These are phyloP conservation scores for Trematocara macrostoma DNA, from an alignment of 2,113 vertebrate species.

Conservation along the genomic window DNA sequence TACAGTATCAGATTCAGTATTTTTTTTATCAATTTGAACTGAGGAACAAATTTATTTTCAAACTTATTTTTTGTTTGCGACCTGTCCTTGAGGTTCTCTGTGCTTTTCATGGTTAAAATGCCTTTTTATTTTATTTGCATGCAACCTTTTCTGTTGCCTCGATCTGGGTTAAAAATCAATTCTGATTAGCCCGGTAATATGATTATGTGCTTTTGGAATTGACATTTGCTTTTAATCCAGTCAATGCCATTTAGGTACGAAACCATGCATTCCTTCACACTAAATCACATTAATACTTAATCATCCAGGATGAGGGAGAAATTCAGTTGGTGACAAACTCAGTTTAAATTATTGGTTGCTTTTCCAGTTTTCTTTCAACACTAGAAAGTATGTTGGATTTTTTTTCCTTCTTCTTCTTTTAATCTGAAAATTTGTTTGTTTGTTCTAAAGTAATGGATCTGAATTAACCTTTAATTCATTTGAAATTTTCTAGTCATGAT, in stretches of 20 bases:
- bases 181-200: conserved; percentile 66
- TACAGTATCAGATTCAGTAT: background rate
- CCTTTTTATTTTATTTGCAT: conserved; percentile 41
- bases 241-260: conserved; percentile 67
- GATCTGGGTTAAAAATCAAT: conserved; percentile 56
- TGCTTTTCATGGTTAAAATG: conserved; percentile 10
- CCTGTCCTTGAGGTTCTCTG: conserved; percentile 14
- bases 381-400: background rate
- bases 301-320: conserved; percentile 43
- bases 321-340: conserved; percentile 36
- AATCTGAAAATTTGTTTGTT: background rate
- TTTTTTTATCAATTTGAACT: background rate
- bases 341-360: background rate
- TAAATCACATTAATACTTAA: conserved; percentile 66
- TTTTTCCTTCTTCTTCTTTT: background rate
- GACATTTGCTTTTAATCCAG: conserved; percentile 63
- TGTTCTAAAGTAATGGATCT: background rate
- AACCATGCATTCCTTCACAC: conserved; percentile 60
- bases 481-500: background rate
- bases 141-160: conserved; percentile 37
- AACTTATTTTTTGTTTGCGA: conserved; percentile 1
- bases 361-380: conserved; percentile 15
- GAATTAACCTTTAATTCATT: background rate
- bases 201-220: conserved; percentile 67
- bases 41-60: background rate